A percentile compares a stretch with the other conserved stretches of the same genome.
These are phyloP conservation scores for Dichetophora obliterata DNA, from an alignment of 2,888 invertebrate genomes.

Conservation along the genomic window DNA sequence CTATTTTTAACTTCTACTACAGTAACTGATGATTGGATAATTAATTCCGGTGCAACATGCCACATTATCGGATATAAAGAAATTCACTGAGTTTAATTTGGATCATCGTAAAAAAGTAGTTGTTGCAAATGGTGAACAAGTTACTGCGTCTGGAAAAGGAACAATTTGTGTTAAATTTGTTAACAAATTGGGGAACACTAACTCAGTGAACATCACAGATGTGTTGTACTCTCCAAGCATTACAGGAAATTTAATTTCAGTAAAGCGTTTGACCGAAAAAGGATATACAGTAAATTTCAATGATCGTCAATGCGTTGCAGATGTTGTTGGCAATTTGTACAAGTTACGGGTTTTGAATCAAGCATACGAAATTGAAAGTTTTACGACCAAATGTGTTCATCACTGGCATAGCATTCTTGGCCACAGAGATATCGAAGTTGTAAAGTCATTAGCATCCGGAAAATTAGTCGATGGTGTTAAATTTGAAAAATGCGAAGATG, in stretches of 20 bases:
- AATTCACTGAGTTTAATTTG: constrained; percentile 19
- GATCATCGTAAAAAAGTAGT: constrained; percentile 10
- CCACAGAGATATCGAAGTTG: too few species aligned
- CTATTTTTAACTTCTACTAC: constrained; percentile 8
- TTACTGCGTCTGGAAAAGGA: neutral
- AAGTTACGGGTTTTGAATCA: too few species aligned
- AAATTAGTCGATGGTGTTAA: too few species aligned
- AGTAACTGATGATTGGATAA: constrained; percentile 23
- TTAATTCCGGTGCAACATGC: constrained; percentile 39
- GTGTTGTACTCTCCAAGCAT: neutral
- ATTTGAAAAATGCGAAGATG: too few species aligned
- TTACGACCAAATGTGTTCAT: too few species aligned
- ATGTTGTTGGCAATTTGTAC: too few species aligned
- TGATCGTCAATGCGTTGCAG: too few species aligned
- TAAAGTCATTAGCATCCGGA: too few species aligned
- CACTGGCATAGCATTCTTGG: too few species aligned
- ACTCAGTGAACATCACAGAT: neutral
- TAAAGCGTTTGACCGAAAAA: neutral
- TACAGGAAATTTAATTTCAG: neutral
- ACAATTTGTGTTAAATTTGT: neutral
- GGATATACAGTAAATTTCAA: neutral
- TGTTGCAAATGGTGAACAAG: constrained; percentile 25
- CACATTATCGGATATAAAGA: constrained; percentile 15
- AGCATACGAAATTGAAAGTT: too few species aligned
- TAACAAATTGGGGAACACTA: neutral